phyloP scores from a whole-genome alignment of 2,113 vertebrate species.

The Siphamia tubifer region DNA sequence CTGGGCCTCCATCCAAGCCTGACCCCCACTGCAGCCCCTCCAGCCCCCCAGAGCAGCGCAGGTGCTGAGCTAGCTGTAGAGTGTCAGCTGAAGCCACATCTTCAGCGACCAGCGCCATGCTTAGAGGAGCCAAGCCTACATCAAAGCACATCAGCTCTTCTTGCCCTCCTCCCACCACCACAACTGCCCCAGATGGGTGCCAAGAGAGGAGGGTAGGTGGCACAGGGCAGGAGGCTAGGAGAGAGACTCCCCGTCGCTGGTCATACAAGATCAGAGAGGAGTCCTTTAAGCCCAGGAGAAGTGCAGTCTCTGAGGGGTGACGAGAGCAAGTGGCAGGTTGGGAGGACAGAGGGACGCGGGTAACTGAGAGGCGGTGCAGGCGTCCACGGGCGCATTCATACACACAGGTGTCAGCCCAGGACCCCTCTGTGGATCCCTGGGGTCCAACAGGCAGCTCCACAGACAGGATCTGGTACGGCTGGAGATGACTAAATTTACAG shows the following conservation, averaged over 20 bases:
- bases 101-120: conserved; percentile 86
- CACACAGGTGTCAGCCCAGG: conserved; percentile 80
- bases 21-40: conserved; percentile 84
- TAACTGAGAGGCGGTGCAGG: conserved; percentile 80
- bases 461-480: conserved; percentile 87
- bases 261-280: conserved; percentile 89
- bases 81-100: conserved; percentile 78
- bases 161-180: conserved; percentile 84
- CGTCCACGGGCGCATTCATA: conserved; percentile 84
- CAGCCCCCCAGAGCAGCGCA: conserved; percentile 83
- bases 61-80: conserved; percentile 82
- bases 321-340: conserved; percentile 84
- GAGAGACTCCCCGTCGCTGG: conserved; percentile 78
- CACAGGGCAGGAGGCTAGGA: conserved; percentile 81
- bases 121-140: conserved; percentile 85
- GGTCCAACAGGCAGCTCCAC: conserved; percentile 80
- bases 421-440: conserved; percentile 51
- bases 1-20: conserved; percentile 55
- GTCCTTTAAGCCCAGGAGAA: conserved; percentile 90
- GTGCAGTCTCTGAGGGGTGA: conserved; percentile 80
- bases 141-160: conserved; percentile 93
- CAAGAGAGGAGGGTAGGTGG: conserved; percentile 82
- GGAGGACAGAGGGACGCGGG: conserved; percentile 82
- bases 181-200: conserved; percentile 87
- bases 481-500: conserved; percentile 83